Evolutionary conservation across 2,797 vertebrate genomes (phyloP), one percentile per base, ranked within the genome.

Genomic region (Onychomys torridus): DNA sequence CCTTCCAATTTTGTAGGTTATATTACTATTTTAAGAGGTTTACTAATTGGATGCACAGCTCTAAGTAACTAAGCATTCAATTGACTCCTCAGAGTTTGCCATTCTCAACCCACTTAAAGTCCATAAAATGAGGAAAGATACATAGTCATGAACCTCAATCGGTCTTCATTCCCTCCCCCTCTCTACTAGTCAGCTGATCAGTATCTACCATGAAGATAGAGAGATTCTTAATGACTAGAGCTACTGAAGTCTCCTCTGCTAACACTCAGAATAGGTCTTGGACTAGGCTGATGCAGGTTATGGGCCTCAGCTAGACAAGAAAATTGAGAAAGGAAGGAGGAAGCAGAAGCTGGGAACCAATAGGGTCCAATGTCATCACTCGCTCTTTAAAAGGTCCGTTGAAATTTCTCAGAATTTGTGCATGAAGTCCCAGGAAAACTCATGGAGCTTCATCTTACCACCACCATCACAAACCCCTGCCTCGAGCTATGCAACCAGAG

Each of bases 351-450:
- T 37, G 21, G 34, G 12, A 90, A 52, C 3, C 63, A 61, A 40
- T 49, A 13, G 12, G 27, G 69, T 17, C 37, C 27, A 12, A 43
- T 1, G 25, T 13, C 17, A 34, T 57, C 52, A 11, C 23, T 14
- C 71, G 69, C 78, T 25, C 78, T 92, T 84, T 85, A 34, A 76
- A 23, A 21, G 37, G 55, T 14, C 61, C 6, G 23, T 57, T 82
- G 55, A 1, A 52, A 46, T 55, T 86, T 94, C 89, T 93, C 49
- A 89, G 57, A 29, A 40, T 87, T 78, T 93, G 63, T 46, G 21
- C 93, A 76, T 21, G 89, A 94, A 91, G 79, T 37, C n/a, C 52
- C 55, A 77, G 57, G 78, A 13, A 71, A 77, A 93, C 52, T 43
- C 19, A 49, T 29, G 83, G 71, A 85, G 52, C 49, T 69, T 63